Evolutionary conservation across 1,140 invertebrate species (phyloP).

Genomic region (Platyura marginata): DNA sequence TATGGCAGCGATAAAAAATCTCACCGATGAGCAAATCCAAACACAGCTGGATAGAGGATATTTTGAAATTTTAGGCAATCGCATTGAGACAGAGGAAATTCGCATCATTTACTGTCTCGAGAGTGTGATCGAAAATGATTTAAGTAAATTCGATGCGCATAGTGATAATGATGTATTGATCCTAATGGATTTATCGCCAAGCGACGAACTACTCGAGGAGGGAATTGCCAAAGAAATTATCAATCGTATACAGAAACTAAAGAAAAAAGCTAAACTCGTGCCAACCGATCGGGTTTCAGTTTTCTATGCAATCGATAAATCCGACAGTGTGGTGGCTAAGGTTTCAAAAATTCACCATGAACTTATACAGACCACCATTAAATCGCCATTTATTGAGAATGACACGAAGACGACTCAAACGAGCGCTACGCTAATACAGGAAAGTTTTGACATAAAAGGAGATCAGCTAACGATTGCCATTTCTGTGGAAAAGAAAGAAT

Average conservation of each 20-base stretch:
- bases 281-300: constrained; percentile 81
- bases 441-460: constrained; percentile 50
- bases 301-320: constrained; percentile 50
- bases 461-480: constrained; percentile 37
- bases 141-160: constrained; percentile 68
- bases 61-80: constrained; percentile 55
- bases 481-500: constrained; percentile 26
- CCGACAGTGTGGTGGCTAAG: constrained; percentile 37
- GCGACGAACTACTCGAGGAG: constrained; percentile 81
- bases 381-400: constrained; percentile 42
- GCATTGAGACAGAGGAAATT: constrained; percentile 62
- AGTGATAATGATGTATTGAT: constrained; percentile 75
- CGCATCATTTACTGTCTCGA: constrained; percentile 65
- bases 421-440: constrained; percentile 40
- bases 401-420: constrained; percentile 12
- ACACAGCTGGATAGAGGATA: constrained; percentile 51
- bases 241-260: constrained; percentile 88
- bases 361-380: constrained; percentile 68
- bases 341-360: constrained; percentile 48
- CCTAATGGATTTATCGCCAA: constrained; percentile 58
- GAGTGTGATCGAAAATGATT: constrained; percentile 24
- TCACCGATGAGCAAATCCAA: constrained; percentile 67
- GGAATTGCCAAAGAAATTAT: constrained; percentile 86
- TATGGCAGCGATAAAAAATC: constrained; percentile 57
- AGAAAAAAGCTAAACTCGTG: constrained; percentile 89